A percentile compares a stretch with the other conserved stretches of the same genome.
Evolutionary conservation across 2,888 invertebrate genomes (phyloP).

Genomic region (Aspidiotus destructor): DNA sequence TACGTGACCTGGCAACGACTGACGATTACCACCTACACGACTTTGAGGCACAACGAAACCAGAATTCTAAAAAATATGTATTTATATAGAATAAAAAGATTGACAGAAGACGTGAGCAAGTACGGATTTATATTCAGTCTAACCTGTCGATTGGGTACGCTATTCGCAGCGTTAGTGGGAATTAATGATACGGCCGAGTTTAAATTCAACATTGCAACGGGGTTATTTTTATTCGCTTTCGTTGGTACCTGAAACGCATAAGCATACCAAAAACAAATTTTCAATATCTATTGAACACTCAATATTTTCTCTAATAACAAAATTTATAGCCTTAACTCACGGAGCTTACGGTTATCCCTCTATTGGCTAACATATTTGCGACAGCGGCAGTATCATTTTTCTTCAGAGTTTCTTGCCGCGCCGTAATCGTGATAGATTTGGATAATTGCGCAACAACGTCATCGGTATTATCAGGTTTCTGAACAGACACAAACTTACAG

Average conservation of each 20-base stretch:
- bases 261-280: not conserved
- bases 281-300: too few species aligned
- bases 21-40: conserved; percentile 35
- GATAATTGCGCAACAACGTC: conserved; percentile 32
- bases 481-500: conserved; percentile 25
- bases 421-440: conserved; percentile 33
- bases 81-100: not conserved
- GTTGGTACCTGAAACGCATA: conserved; percentile 7
- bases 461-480: conserved; percentile 28
- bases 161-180: conserved; percentile 42
- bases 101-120: not conserved
- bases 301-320: too few species aligned
- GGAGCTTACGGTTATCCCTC: conserved; percentile 67
- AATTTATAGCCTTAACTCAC: conserved; percentile 10
- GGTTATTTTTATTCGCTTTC: conserved; percentile 21
- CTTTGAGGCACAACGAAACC: conserved; percentile 44
- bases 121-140: not conserved
- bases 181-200: conserved; percentile 55
- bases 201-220: conserved; percentile 43
- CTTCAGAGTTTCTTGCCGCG: conserved; percentile 40
- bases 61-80: conserved; percentile 13
- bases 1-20: not conserved
- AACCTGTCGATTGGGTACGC: conserved; percentile 23
- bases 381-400: conserved; percentile 64
- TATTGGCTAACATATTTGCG: conserved; percentile 63